These are phyloP conservation scores for Petrocephalus microphthalmus DNA, from an alignment of 2,113 vertebrate species.

Conservation along the genomic window DNA sequence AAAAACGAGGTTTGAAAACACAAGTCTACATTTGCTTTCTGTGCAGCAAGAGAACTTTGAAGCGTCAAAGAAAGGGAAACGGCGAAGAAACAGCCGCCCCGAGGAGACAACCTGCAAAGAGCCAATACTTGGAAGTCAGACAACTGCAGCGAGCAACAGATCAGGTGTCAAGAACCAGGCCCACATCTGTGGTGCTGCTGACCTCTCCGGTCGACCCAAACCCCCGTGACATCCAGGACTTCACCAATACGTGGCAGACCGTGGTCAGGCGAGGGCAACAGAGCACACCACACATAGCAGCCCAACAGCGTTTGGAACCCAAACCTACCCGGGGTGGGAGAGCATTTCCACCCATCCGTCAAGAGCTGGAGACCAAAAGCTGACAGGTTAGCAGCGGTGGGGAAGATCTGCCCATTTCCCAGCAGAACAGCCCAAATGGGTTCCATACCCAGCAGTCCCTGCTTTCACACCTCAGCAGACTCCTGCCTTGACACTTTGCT, in stretches of 20 bases:
- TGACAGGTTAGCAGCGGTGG: background rate
- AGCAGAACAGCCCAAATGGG: background rate
- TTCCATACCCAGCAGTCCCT: background rate
- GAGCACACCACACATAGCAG: background rate
- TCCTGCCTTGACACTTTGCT: background rate
- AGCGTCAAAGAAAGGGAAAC: background rate
- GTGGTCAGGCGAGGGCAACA: background rate
- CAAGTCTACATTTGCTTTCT: background rate
- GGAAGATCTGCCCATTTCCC: background rate
- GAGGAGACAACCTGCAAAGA: background rate
- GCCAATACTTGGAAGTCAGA: background rate
- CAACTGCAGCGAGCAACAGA: background rate
- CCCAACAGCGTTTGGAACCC: background rate
- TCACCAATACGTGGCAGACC: background rate
- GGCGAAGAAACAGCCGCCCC: background rate
- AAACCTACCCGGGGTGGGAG: background rate
- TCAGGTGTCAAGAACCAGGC: background rate
- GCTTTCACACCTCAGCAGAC: background rate
- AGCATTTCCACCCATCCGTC: background rate
- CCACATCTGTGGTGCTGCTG: background rate
- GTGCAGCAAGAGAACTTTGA: background rate
- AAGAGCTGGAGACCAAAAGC: background rate
- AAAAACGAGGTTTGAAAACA: background rate
- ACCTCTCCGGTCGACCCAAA: background rate
- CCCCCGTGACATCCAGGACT: background rate